phyloP scores from a whole-genome alignment of 2,797 vertebrate species.

The Sus cebifrons region DNA sequence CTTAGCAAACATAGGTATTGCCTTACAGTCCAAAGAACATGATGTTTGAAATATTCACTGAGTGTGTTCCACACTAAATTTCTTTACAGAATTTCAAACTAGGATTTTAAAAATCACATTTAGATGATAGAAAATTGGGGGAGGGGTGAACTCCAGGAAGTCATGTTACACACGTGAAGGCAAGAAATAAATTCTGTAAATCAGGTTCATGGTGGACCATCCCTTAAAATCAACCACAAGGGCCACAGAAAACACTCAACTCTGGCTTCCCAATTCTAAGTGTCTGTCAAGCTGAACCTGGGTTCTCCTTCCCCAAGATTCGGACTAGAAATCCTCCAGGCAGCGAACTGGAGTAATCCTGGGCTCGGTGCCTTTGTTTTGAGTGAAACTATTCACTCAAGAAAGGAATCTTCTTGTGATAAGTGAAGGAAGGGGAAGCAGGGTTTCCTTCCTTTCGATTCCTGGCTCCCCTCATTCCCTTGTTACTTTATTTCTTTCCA shows the following conservation, averaged over 20 bases:
- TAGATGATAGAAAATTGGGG: slow-evolving; percentile 15
- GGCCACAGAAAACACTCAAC: too few species aligned
- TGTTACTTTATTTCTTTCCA: neutral
- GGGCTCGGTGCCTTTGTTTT: too few species aligned
- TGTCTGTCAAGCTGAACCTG: too few species aligned
- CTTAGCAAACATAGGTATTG: neutral
- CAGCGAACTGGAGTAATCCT: too few species aligned
- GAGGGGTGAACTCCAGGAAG: neutral
- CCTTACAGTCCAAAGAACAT: slow-evolving; percentile 52
- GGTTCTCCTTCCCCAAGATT: too few species aligned
- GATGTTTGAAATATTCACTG: slow-evolving; percentile 29
- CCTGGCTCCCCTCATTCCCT: neutral
- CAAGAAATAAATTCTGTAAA: neutral
- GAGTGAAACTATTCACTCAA: neutral
- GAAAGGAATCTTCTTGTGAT: neutral
- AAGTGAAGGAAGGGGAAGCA: neutral
- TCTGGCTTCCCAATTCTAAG: too few species aligned
- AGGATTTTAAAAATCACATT: slow-evolving; percentile 14
- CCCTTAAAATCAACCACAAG: neutral
- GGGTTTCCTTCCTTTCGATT: neutral
- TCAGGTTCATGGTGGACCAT: neutral
- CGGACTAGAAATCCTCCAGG: too few species aligned
- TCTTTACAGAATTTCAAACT: slow-evolving; percentile 32
- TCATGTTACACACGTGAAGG: neutral
- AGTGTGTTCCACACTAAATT: slow-evolving; percentile 30